Conservation (phyloP, 2,113 vertebrate species). For the Halichoeres trimaculatus region DNA sequence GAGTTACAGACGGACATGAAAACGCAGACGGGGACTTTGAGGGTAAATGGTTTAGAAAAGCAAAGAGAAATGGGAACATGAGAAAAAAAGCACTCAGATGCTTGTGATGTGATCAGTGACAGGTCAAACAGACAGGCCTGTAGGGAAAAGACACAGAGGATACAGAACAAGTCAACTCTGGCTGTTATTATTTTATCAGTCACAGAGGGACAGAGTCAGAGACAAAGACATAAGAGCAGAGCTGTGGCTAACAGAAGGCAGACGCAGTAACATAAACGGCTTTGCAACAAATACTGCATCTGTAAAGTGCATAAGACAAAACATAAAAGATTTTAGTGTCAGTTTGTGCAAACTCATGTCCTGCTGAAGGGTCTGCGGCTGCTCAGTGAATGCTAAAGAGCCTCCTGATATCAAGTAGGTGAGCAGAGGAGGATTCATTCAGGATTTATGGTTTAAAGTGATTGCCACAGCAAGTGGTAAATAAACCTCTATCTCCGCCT, state of each 20-base stretch:
- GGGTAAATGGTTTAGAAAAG: conserved; percentile 50
- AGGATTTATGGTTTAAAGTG: too few relatives aligned
- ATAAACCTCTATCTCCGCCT: too few relatives aligned
- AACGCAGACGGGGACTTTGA: conserved; percentile 31
- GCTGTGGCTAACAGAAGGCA: background rate
- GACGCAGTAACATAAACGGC: conserved; percentile 4
- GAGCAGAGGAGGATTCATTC: background rate
- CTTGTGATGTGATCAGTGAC: conserved; percentile 57
- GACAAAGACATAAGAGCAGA: conserved; percentile 38
- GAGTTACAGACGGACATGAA: conserved; percentile 32
- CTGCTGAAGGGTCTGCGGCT: background rate
- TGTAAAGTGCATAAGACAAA: background rate
- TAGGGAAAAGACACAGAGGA: conserved; percentile 27
- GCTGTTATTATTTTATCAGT: conserved; percentile 58
- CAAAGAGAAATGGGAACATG: conserved; percentile 26
- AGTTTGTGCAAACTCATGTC: conserved; percentile 1
- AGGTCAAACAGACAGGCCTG: conserved; percentile 56
- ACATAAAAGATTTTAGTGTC: background rate
- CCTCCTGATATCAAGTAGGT: conserved; percentile 23
- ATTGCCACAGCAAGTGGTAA: too few relatives aligned
- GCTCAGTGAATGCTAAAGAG: conserved; percentile 3
- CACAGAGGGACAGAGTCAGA: conserved; percentile 35
- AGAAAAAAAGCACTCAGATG: conserved; percentile 31
- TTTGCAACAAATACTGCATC: background rate
- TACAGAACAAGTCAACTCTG: conserved; percentile 36